Conservation (phyloP, 2,888 invertebrate genomes). For the Calliopum simillimum region DNA sequence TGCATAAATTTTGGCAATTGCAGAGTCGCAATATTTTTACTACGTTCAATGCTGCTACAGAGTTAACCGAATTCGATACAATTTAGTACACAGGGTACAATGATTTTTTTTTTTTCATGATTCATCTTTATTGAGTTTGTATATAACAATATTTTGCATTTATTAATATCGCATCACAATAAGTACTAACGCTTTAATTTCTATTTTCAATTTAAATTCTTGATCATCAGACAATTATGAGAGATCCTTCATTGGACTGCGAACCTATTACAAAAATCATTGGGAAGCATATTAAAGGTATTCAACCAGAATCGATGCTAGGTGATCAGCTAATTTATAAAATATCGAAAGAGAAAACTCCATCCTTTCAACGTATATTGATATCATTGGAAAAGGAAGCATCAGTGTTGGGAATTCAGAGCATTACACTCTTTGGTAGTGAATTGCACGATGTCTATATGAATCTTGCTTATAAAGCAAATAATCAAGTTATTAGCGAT, state of each 20-base stretch:
- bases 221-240: too few relatives aligned
- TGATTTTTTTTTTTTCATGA: too few relatives aligned
- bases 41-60: too few relatives aligned
- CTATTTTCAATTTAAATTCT: conserved; percentile 41
- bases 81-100: too few relatives aligned
- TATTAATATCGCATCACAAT: too few relatives aligned
- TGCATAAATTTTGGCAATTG: too few relatives aligned
- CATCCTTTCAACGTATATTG: conserved; percentile 50
- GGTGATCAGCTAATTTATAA: conserved; percentile 55
- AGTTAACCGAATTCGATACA: too few relatives aligned
- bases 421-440: conserved; percentile 50
- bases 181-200: too few relatives aligned
- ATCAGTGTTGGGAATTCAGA: conserved; percentile 50
- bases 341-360: conserved; percentile 40
- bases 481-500: conserved; percentile 52
- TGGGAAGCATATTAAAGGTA: conserved; percentile 40
- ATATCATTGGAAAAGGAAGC: conserved; percentile 53
- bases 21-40: too few relatives aligned
- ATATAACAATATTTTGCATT: too few relatives aligned
- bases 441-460: conserved; percentile 56
- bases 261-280: conserved; percentile 53
- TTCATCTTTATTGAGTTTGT: too few relatives aligned
- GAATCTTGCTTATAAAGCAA: conserved; percentile 49
- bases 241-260: conserved; percentile 48
- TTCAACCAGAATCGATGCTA: conserved; percentile 56